Conservation (phyloP, 30 jellyfish, hydroid and myxozoan genomes). For the Chironex yamaguchii region DNA sequence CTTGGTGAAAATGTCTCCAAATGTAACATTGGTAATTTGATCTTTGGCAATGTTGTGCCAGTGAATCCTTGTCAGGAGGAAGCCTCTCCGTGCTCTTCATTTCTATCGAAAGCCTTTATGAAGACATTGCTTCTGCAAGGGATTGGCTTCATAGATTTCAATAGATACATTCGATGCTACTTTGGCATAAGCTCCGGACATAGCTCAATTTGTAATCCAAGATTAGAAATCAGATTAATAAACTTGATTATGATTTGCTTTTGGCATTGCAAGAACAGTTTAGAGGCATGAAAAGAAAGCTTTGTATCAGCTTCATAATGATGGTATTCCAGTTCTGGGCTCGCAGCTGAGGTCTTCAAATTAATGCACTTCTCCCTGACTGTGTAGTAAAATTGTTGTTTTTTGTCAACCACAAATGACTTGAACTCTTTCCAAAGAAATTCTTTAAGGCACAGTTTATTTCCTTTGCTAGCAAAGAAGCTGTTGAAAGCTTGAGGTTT, state of each 20-base stretch:
- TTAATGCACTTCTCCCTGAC: slow-evolving; percentile 6
- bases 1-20: not conserved
- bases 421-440: slow-evolving; percentile 27
- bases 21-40: slow-evolving; percentile 21
- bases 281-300: slow-evolving; percentile 8
- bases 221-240: slow-evolving; percentile 1
- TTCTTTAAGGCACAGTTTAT: not conserved
- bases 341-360: slow-evolving; percentile 15
- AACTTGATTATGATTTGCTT: slow-evolving; percentile 1
- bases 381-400: slow-evolving; percentile 14
- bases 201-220: too few relatives aligned
- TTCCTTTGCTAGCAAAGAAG: slow-evolving; percentile 9
- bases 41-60: slow-evolving; percentile 28
- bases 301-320: not conserved
- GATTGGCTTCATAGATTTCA: not conserved
- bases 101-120: not conserved
- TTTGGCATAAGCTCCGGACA: not conserved
- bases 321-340: slow-evolving; percentile 11
- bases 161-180: not conserved
- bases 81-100: slow-evolving; percentile 31
- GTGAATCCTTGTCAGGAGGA: slow-evolving; percentile 38
- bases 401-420: not conserved
- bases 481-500: not conserved
- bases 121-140: not conserved
- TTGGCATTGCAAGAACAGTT: slow-evolving; percentile 11